Conservation (phyloP, 2,888 invertebrate species). For the Oxycera nigricornis region DNA sequence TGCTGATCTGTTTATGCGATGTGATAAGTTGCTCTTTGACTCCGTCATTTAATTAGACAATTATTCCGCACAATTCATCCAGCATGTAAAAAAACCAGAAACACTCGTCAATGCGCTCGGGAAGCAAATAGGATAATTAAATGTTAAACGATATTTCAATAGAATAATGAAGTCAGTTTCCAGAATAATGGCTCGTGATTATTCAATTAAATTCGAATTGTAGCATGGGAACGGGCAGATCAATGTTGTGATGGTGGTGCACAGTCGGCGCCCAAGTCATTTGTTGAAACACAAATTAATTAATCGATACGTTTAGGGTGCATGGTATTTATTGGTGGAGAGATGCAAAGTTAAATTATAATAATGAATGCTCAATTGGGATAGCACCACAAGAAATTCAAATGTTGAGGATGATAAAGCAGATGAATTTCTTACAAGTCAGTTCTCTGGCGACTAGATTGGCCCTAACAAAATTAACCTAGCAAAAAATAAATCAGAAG, state of each 20-base stretch:
- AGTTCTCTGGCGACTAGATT: no score
- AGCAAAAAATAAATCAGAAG: no score
- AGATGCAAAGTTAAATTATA: no score
- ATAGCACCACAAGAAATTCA: no score
- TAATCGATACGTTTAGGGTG: constrained; percentile 11
- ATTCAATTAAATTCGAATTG: constrained; percentile 29
- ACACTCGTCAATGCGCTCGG: background rate
- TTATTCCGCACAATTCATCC: constrained; percentile 10
- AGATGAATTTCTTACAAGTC: no score
- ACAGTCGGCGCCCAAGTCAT: constrained; percentile 18
- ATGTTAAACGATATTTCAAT: constrained; percentile 35
- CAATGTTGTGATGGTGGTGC: background rate
- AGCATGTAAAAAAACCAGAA: constrained; percentile 3
- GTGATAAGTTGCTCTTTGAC: constrained; percentile 35
- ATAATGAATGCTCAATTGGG: no score
- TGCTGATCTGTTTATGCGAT: constrained; percentile 32
- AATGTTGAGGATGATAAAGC: no score
- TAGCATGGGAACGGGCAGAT: background rate
- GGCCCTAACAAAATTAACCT: no score
- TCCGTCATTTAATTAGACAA: constrained; percentile 25
- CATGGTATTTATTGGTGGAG: no score
- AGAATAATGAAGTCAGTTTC: constrained; percentile 17
- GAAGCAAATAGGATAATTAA: constrained; percentile 27
- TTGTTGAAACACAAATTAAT: constrained; percentile 39
- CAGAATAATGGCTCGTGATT: constrained; percentile 31